Percentiles rank a stretch among this genome's conserved stretches.
Conservation (phyloP, 2,888 invertebrate genomes). For the Leucoma salicis region DNA sequence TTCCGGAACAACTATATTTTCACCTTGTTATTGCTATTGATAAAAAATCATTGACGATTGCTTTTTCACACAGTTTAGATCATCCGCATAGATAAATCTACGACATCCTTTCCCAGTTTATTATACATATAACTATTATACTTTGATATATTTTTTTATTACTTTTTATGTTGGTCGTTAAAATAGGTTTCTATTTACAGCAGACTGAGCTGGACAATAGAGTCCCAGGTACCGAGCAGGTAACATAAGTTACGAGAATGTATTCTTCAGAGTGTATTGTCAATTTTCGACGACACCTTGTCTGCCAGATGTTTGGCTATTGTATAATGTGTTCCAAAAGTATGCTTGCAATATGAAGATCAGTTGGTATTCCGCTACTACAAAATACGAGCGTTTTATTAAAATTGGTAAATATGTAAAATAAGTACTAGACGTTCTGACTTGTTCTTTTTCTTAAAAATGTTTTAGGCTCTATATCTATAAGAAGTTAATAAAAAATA, state of each 20-base stretch:
- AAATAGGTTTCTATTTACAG: conserved; percentile 27
- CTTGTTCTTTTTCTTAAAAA: too few species aligned
- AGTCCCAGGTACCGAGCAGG: conserved; percentile 51
- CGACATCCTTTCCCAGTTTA: conserved; percentile 11
- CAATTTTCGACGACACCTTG: conserved; percentile 57
- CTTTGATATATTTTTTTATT: conserved; percentile 26
- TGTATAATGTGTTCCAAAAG: conserved; percentile 31
- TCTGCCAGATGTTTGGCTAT: conserved; percentile 68
- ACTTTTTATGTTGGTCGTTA: conserved; percentile 20
- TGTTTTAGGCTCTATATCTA: too few species aligned
- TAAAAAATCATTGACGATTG: background rate
- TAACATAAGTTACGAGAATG: conserved; percentile 38
- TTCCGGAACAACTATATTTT: too few species aligned
- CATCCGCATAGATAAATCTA: conserved; percentile 12
- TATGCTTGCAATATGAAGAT: too few species aligned
- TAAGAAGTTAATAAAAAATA: too few species aligned
- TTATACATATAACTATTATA: conserved; percentile 15
- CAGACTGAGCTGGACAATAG: conserved; percentile 23
- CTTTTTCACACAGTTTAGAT: conserved; percentile 6
- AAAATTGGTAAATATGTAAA: too few species aligned
- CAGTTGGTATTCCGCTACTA: too few species aligned
- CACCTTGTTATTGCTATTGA: too few species aligned
- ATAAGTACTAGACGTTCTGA: too few species aligned
- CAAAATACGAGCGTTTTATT: too few species aligned
- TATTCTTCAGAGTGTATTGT: conserved; percentile 47